Evolutionary conservation across 2,888 invertebrate genomes (phyloP), one percentile per base, ranked within the genome.

Genomic region (Habrosyne pyritoides): DNA sequence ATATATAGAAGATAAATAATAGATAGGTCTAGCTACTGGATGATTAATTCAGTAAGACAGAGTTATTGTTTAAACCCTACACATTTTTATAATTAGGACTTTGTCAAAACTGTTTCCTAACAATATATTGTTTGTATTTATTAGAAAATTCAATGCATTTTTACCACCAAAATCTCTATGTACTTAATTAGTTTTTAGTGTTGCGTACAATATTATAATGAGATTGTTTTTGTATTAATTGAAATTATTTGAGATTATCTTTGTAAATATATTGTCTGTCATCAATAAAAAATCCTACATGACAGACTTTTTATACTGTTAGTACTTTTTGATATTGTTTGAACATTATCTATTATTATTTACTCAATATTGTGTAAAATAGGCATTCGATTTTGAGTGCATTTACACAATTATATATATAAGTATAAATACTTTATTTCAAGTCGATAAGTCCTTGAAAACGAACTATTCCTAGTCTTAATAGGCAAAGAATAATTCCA

Each of bases 101-200:
- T n/a, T 36, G n/a, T 36, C 14, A 6, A 6, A 7, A 24, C 24
- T 24, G 4, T 7, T 14, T 36, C 30, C 14, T 36, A 14, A 42
- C 18, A 42, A 18, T n/a, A 33, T 33, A 33, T 42, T 42, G 42
- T 42, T 42, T 42, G 28, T 49, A 49, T 49, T 14, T 49, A 26
- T 49, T 49, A 28, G 8, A 14, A 28, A 49, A 42, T 42, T 42
- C 49, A 49, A 24, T 22, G 42, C 14, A 52, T 36, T 24, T 24
- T 42, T 42, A 42, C 42, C 42, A 42, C 42, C 42, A 42, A 42
- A 14, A 50, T 50, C 12, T 28, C 10, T 26, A 10, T 22, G 22
- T 50, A 26, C 28, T 50, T 26, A 28, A 26, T 42, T 42, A 42
- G 42, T 18, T 42, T 18, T 18, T 42, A 42, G 42, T 36, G 33